phyloP scores from a whole-genome alignment of 30 jellyfish, hydroid and myxozoan genomes.

The Aurelia coerulea region DNA sequence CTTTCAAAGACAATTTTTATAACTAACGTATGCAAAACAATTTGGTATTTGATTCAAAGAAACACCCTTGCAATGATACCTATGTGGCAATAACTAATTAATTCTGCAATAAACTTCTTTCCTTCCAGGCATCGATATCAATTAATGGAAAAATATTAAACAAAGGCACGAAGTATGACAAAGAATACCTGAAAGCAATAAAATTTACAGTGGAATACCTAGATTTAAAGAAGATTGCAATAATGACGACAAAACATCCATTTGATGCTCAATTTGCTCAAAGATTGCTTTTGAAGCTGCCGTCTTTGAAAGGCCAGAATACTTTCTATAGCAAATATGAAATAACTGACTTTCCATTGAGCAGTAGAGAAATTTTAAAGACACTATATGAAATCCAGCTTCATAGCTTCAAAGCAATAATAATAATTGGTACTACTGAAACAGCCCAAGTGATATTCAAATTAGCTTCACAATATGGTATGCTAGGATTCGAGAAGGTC shows the following conservation, averaged over 20 bases:
- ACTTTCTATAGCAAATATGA: too few species aligned
- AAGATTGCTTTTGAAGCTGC: too few species aligned
- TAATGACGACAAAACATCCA: conserved; percentile 18
- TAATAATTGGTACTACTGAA: neutral
- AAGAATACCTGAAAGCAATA: conserved; percentile 12
- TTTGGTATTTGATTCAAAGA: too few species aligned
- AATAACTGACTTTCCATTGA: too few species aligned
- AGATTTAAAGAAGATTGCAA: conserved; percentile 18
- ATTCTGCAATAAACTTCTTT: neutral
- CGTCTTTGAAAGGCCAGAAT: too few species aligned
- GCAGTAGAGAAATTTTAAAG: neutral
- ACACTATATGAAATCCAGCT: conserved; percentile 1
- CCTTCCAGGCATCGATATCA: neutral
- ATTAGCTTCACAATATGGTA: neutral
- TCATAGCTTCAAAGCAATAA: neutral
- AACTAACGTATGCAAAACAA: too few species aligned
- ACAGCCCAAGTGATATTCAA: conserved; percentile 17
- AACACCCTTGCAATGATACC: too few species aligned
- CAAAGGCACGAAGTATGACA: neutral
- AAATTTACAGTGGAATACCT: conserved; percentile 8
- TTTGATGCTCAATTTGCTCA: neutral
- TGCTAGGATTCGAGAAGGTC: neutral
- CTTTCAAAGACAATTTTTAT: too few species aligned
- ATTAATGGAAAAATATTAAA: neutral
- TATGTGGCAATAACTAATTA: too few species aligned